Evolutionary conservation across 2,113 vertebrate species (phyloP), one percentile per base, ranked within the genome.

Genomic region (Tonatia bakeri): DNA sequence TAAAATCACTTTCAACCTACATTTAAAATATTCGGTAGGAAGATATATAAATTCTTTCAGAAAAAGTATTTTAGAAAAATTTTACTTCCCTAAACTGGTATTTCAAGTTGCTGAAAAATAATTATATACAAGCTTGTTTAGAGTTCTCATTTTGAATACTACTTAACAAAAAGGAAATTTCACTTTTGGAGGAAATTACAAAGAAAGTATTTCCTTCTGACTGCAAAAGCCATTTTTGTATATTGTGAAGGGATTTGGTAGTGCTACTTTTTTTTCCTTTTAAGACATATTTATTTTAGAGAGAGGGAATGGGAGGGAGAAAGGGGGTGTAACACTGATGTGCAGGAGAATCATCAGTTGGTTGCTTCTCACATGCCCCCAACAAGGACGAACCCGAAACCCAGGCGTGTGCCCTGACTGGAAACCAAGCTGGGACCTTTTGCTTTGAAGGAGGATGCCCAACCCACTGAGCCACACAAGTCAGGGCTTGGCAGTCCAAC

Each of bases 21-120:
- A 72, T 65, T 96, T 90, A 52, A 93, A 88, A 90, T 84, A 87
- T 40, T 75, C 13, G n/a, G 14, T 54, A 86, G n/a, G 17, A 72
- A 59, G 26, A 85, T 40, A 80, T 2, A 69, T 9, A 90, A 33
- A 61, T 80, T 90, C 28, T 83, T 93, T 91, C 13, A 64, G 45
- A 36, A 72, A 70, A 79, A 88, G n/a, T 72, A n/a, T 94, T 85
- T 88, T 43, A n/a, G 22, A 72, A 40, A 89, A 85, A 33, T 47
- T 9, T 54, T 6, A 67, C 5, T 83, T 64, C 80, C 65, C 56
- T 40, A 89, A 80, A 4, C 7, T 22, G 50, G 15, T 76, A 76
- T 92, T 93, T 91, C 47, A 80, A 80, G 6, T 38, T 79, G 19
- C 64, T 75, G 43, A 26, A 94, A 82, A 94, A 86, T 77, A 59